A percentile compares a stretch with the other conserved stretches of the same genome.
Evolutionary conservation across 2,113 vertebrate genomes (phyloP).

Genomic region (Ovibos moschatus): DNA sequence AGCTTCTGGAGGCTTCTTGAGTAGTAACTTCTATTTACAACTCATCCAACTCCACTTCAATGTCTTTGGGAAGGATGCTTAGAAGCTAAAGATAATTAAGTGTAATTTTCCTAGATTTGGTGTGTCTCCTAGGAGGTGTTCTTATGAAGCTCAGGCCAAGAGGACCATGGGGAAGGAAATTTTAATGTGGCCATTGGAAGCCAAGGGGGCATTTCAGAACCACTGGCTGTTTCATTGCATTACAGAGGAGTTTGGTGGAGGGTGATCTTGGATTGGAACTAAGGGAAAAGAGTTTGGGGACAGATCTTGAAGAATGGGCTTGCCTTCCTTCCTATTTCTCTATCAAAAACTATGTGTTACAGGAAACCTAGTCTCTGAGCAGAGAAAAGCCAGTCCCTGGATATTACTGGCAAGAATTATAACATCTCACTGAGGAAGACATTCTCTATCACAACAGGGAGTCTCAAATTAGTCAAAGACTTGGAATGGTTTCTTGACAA

Average conservation of each 20-base stretch:
- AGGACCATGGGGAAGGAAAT: not conserved
- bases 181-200: not conserved
- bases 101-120: not conserved
- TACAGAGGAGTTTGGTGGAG: not conserved
- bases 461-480: conserved; percentile 53
- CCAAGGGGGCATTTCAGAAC: not conserved
- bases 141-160: not conserved
- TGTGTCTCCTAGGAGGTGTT: not conserved
- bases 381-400: not conserved
- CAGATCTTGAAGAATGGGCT: not conserved
- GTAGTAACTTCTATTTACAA: not conserved
- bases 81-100: not conserved
- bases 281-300: not conserved
- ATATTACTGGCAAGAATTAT: not conserved
- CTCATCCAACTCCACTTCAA: not conserved
- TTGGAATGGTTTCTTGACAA: conserved; percentile 48
- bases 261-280: not conserved
- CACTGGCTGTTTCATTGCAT: not conserved
- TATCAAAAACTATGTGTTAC: not conserved
- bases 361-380: not conserved
- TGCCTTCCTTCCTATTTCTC: not conserved
- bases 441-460: conserved; percentile 44
- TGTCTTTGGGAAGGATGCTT: not conserved
- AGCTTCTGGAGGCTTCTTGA: not conserved
- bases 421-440: not conserved